A percentile compares a stretch with the other conserved stretches of the same genome.
These are phyloP conservation scores for Heliconius hortense DNA, from an alignment of 2,888 invertebrate genomes.

Conservation along the genomic window DNA sequence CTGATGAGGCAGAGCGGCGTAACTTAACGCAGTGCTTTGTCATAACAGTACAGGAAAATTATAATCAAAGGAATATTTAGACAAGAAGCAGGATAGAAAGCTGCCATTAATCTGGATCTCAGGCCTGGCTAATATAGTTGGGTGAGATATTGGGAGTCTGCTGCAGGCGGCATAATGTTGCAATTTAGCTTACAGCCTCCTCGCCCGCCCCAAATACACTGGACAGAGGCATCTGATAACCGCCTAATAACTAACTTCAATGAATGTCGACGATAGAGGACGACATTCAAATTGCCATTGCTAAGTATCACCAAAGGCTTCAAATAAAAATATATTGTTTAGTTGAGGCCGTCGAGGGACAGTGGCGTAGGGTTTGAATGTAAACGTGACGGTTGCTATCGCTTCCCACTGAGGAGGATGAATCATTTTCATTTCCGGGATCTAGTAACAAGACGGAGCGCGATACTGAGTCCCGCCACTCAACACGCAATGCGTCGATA, in stretches of 20 bases:
- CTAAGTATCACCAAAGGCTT: not conserved
- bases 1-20: not conserved
- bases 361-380: no score
- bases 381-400: no score
- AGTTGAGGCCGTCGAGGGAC: no score
- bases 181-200: not conserved
- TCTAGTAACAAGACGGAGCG: no score
- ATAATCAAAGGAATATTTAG: not conserved
- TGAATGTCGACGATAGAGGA: not conserved
- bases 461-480: no score
- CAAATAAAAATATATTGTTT: no score
- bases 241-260: not conserved
- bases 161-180: not conserved
- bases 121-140: not conserved
- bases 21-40: not conserved
- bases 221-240: not conserved
- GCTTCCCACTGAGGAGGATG: no score
- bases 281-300: not conserved
- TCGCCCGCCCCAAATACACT: not conserved
- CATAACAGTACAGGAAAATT: not conserved
- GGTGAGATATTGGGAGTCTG: constrained; percentile 3
- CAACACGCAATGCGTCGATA: no score
- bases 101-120: not conserved
- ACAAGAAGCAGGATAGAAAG: not conserved
- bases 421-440: no score